Conservation (phyloP, 2,113 vertebrate species). For the Elephas maximus region DNA sequence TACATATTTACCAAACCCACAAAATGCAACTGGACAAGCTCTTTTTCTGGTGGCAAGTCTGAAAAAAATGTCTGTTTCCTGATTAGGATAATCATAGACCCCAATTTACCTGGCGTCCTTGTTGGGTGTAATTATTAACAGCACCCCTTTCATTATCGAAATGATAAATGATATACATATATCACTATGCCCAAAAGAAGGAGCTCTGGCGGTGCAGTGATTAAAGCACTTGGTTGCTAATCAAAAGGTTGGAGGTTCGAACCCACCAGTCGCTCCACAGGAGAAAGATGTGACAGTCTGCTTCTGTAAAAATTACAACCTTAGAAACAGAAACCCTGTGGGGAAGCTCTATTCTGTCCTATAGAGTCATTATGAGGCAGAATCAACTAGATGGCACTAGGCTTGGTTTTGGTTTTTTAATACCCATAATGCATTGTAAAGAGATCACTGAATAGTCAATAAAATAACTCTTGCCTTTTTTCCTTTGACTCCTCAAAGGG, state of each 20-base stretch:
- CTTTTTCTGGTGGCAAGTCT: background rate
- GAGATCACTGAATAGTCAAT: background rate
- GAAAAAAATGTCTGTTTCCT: background rate
- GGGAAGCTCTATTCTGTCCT: no score
- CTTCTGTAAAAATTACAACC: no score
- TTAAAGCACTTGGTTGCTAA: no score
- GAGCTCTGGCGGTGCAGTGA: no score
- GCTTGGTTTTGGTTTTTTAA: no score
- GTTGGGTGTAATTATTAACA: background rate
- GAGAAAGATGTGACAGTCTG: no score
- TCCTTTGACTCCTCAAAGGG: background rate
- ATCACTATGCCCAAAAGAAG: background rate
- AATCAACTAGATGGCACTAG: no score
- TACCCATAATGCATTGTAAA: background rate
- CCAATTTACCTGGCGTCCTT: background rate
- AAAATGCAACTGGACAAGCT: background rate
- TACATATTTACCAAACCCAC: background rate
- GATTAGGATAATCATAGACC: background rate
- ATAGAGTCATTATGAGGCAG: no score
- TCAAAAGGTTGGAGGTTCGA: no score
- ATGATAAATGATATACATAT: background rate
- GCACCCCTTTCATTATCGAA: background rate
- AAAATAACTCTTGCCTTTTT: background rate
- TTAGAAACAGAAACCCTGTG: no score
- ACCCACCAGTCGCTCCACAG: no score